Conservation (phyloP, 2,113 vertebrate genomes). For the Pachycephala philippinensis region DNA sequence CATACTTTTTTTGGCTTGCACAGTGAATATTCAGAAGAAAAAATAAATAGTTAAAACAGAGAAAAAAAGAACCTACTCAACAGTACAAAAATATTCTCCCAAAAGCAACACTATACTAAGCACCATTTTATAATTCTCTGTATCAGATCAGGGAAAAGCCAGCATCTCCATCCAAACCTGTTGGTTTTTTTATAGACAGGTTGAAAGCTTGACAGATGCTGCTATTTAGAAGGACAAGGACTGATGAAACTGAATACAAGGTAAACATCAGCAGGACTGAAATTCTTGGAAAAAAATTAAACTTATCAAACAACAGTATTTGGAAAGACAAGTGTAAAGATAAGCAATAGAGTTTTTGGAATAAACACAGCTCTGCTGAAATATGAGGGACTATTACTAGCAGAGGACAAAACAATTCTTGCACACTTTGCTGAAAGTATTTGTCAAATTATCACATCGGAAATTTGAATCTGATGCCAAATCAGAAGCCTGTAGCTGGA, state of each 20-base stretch:
- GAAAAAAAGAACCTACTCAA: not conserved
- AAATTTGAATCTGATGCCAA: not conserved
- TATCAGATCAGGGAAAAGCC: not conserved
- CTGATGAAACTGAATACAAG: conserved; percentile 25
- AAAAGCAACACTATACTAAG: not conserved
- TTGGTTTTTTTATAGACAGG: not conserved
- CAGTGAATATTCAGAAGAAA: not conserved
- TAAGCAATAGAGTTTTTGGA: not conserved
- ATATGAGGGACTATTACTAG: not conserved
- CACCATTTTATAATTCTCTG: not conserved
- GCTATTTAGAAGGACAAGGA: not conserved
- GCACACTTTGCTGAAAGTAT: not conserved
- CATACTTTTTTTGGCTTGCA: conserved; percentile 9
- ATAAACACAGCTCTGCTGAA: not conserved
- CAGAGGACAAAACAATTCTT: not conserved
- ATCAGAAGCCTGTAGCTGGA: not conserved
- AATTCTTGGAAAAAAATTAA: not conserved
- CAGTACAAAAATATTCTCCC: not conserved
- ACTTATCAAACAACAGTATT: not conserved
- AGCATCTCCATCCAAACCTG: not conserved
- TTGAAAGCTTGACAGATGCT: not conserved
- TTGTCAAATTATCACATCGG: not conserved
- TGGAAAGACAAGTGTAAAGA: conserved; percentile 17
- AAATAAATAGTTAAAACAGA: conserved; percentile 20
- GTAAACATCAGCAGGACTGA: conserved; percentile 3